A percentile compares a stretch with the other conserved stretches of the same genome.
Evolutionary conservation across 2,888 invertebrate genomes (phyloP).

Genomic region (Calephelis perditalis): DNA sequence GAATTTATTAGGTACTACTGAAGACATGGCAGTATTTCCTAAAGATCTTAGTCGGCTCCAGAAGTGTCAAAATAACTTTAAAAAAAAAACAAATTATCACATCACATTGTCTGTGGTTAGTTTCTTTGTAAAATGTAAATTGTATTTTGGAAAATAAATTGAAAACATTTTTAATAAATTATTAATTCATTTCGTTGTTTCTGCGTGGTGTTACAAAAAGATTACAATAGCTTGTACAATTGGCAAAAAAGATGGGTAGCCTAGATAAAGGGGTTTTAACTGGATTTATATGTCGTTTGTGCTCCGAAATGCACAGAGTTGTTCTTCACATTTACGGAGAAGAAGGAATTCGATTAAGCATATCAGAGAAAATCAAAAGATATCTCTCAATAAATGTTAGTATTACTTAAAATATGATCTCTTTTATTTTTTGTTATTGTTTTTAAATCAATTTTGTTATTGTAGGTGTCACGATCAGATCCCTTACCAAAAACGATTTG

Average conservation of each 20-base stretch:
- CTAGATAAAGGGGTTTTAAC: conserved; percentile 88
- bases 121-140: conserved; percentile 17
- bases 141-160: conserved; percentile 10
- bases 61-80: too few relatives aligned
- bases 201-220: too few relatives aligned
- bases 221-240: conserved; percentile 6
- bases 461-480: conserved; percentile 80
- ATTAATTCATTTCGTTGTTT: not conserved
- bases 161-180: not conserved
- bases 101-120: conserved; percentile 2
- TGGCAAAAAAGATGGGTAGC: conserved; percentile 83
- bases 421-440: not conserved
- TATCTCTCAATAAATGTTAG: conserved; percentile 89
- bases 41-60: too few relatives aligned
- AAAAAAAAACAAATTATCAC: too few relatives aligned
- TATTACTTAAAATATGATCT: conserved; percentile 25
- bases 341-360: conserved; percentile 84
- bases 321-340: conserved; percentile 91
- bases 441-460: conserved; percentile 22
- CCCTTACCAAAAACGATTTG: conserved; percentile 85
- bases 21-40: too few relatives aligned
- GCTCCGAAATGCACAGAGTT: conserved; percentile 90
- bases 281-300: conserved; percentile 90
- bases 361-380: conserved; percentile 88
- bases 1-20: too few relatives aligned